Evolutionary conservation across 2,888 invertebrate species (phyloP).

Genomic region (Trachelus troglodyta): DNA sequence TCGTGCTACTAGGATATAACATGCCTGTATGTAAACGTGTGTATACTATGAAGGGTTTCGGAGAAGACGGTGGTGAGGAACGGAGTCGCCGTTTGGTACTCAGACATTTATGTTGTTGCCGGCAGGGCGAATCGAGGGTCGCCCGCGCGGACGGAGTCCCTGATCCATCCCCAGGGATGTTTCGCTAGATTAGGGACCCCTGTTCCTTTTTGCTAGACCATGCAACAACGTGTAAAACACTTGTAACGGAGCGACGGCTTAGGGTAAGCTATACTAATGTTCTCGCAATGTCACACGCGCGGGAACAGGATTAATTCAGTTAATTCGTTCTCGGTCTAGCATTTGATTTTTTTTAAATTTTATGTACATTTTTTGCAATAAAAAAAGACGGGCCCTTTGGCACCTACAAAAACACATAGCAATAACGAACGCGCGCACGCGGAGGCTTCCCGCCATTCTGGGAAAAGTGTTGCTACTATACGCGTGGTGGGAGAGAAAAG

Average conservation of each 20-base stretch:
- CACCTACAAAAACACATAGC: neutral
- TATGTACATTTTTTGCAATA: neutral
- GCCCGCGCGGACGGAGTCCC: conserved; percentile 13
- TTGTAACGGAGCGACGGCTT: conserved; percentile 58
- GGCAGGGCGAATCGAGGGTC: neutral
- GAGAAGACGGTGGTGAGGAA: neutral
- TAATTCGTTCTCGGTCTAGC: conserved; percentile 51
- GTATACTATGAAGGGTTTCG: neutral
- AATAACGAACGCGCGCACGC: conserved; percentile 6
- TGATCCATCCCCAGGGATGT: conserved; percentile 57
- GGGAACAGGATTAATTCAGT: conserved; percentile 59
- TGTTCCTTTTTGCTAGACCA: conserved; percentile 48
- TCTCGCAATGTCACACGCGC: conserved; percentile 59
- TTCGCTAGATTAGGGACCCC: conserved; percentile 65
- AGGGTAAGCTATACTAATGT: conserved; percentile 56
- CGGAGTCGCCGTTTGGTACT: neutral
- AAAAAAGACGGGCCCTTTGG: neutral
- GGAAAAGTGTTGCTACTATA: neutral
- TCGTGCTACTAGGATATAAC: neutral
- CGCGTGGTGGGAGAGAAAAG: neutral
- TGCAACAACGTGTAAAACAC: conserved; percentile 63
- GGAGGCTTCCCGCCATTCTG: neutral
- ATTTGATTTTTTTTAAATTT: conserved; percentile 26
- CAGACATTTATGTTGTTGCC: neutral
- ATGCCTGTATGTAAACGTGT: neutral